Evolutionary conservation across 1,140 invertebrate genomes (phyloP).

Genomic region (Pseudobourletiella spinata): DNA sequence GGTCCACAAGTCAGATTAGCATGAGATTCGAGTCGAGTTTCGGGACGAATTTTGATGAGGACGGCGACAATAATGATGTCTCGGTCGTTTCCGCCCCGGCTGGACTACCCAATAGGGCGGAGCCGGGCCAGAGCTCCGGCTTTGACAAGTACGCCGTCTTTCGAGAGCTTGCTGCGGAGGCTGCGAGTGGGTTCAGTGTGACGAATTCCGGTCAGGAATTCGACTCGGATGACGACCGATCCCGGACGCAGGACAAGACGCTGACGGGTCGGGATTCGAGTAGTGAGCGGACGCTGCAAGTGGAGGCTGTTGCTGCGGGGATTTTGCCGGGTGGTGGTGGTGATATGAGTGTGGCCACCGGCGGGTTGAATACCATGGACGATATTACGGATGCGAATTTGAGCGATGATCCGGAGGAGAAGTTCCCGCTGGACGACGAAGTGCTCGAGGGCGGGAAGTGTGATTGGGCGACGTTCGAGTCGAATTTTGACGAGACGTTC

Average conservation of each 20-base stretch:
- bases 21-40: conserved; percentile 49
- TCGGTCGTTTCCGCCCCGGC: conserved; percentile 28
- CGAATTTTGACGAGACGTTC: conserved; percentile 33
- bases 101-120: neutral
- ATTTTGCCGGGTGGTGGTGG: neutral
- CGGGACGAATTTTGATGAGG: conserved; percentile 39
- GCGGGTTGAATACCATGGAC: conserved; percentile 30
- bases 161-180: conserved; percentile 52
- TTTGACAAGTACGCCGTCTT: conserved; percentile 73
- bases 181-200: conserved; percentile 30
- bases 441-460: conserved; percentile 10
- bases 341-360: neutral
- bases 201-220: conserved; percentile 7
- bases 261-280: conserved; percentile 23
- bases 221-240: conserved; percentile 17
- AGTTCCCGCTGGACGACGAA: conserved; percentile 29
- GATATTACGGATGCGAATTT: conserved; percentile 35
- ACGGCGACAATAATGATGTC: conserved; percentile 13
- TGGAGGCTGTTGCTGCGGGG: conserved; percentile 8
- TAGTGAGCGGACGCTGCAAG: conserved; percentile 33
- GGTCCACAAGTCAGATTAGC: neutral
- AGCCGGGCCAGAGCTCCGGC: neutral
- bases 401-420: conserved; percentile 24
- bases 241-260: conserved; percentile 2
- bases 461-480: conserved; percentile 35